Evolutionary conservation across 2,113 vertebrate species (phyloP).

Genomic region (Synodontis membranacea): DNA sequence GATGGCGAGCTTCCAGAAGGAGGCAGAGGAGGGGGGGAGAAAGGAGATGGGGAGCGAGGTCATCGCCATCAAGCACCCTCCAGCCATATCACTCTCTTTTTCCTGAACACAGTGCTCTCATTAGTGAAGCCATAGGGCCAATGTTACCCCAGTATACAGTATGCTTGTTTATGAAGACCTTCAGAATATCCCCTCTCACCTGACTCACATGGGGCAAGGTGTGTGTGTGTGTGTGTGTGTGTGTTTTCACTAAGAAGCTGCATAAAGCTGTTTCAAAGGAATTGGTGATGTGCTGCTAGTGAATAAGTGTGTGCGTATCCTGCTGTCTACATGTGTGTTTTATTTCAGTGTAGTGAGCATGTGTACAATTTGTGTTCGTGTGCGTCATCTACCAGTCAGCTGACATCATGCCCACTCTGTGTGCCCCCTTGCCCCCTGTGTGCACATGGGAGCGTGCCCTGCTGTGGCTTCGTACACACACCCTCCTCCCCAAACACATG

Average conservation of each 20-base stretch:
- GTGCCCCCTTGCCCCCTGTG: constrained; percentile 40
- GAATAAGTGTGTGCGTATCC: constrained; percentile 35
- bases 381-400: constrained; percentile 35
- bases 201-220: background rate
- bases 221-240: constrained; percentile 2
- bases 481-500: constrained; percentile 28
- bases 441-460: constrained; percentile 56
- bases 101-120: constrained; percentile 8
- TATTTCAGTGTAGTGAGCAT: background rate
- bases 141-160: constrained; percentile 10
- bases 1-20: constrained; percentile 78
- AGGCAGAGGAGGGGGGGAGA: constrained; percentile 60
- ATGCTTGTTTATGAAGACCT: background rate
- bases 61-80: constrained; percentile 31
- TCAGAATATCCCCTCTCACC: background rate
- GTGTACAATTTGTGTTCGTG: constrained; percentile 12
- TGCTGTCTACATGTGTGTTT: constrained; percentile 31
- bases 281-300: constrained; percentile 32
- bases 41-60: constrained; percentile 67
- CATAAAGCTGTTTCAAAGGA: constrained; percentile 39
- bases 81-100: constrained; percentile 21
- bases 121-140: constrained; percentile 29
- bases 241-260: constrained; percentile 7
- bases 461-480: constrained; percentile 45
- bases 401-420: constrained; percentile 34